Conservation (phyloP, 2,888 invertebrate species). For the Tinea trinotella region DNA sequence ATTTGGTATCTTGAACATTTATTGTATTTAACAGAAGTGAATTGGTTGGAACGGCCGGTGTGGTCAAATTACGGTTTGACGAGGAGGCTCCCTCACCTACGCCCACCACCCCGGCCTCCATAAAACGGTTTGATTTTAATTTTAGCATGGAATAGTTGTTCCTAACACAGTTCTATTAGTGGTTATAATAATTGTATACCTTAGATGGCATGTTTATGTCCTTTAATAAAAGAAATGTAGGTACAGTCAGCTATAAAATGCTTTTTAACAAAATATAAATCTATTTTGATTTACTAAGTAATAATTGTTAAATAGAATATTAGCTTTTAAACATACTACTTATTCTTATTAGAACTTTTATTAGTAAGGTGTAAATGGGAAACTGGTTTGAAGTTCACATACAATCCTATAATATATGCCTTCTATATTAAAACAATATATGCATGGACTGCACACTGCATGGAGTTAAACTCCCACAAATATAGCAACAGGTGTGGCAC, state of each 20-base stretch:
- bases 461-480: too few species aligned
- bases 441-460: too few species aligned
- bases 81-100: slow-evolving; percentile 65
- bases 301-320: too few species aligned
- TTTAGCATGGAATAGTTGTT: slow-evolving; percentile 1
- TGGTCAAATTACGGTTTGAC: slow-evolving; percentile 71
- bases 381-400: too few species aligned
- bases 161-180: background rate
- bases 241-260: background rate
- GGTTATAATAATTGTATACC: background rate
- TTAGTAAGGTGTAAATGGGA: too few species aligned
- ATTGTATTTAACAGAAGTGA: slow-evolving; percentile 66
- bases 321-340: too few species aligned
- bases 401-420: too few species aligned
- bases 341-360: too few species aligned
- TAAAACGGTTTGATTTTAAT: slow-evolving; percentile 52
- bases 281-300: too few species aligned
- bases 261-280: too few species aligned
- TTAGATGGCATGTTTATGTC: background rate
- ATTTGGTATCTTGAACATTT: slow-evolving; percentile 8
- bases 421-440: too few species aligned
- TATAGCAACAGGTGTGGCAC: too few species aligned
- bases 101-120: slow-evolving; percentile 66
- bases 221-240: background rate
- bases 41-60: slow-evolving; percentile 73